Evolutionary conservation across 2,797 vertebrate species (phyloP).

Genomic region (Pterois miles): DNA sequence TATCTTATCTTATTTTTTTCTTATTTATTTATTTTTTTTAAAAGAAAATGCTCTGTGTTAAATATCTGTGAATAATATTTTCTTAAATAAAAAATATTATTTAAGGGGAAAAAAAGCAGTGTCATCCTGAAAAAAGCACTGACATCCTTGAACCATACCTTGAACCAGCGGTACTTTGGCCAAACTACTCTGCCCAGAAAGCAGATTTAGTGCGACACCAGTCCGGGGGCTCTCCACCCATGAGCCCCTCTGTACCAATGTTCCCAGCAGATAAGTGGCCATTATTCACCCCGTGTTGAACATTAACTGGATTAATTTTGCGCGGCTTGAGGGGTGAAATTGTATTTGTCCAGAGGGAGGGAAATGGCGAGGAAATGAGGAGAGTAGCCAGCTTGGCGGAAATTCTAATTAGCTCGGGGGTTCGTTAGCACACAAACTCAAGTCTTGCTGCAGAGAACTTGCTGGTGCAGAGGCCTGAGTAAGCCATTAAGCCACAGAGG

Average conservation of each 20-base stretch:
- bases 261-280: constrained; percentile 75
- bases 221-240: constrained; percentile 32
- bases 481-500: constrained; percentile 68
- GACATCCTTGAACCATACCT: constrained; percentile 29
- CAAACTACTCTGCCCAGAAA: constrained; percentile 39
- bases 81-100: too few species aligned
- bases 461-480: constrained; percentile 57
- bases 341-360: constrained; percentile 73
- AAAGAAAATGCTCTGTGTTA: too few species aligned
- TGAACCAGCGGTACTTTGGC: constrained; percentile 28
- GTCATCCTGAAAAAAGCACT: constrained; percentile 26
- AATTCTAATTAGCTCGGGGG: constrained; percentile 78
- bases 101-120: too few species aligned
- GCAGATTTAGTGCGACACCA: constrained; percentile 47
- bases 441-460: constrained; percentile 44
- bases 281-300: constrained; percentile 78
- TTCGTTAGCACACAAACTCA: constrained; percentile 72
- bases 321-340: constrained; percentile 70
- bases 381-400: constrained; percentile 65
- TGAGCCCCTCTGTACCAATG: constrained; percentile 53
- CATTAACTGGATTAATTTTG: constrained; percentile 83
- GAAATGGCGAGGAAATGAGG: constrained; percentile 69
- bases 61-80: too few species aligned
- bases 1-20: too few species aligned
- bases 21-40: too few species aligned